phyloP scores from a whole-genome alignment of 2,797 vertebrate species.

The Clarias platycephalus region DNA sequence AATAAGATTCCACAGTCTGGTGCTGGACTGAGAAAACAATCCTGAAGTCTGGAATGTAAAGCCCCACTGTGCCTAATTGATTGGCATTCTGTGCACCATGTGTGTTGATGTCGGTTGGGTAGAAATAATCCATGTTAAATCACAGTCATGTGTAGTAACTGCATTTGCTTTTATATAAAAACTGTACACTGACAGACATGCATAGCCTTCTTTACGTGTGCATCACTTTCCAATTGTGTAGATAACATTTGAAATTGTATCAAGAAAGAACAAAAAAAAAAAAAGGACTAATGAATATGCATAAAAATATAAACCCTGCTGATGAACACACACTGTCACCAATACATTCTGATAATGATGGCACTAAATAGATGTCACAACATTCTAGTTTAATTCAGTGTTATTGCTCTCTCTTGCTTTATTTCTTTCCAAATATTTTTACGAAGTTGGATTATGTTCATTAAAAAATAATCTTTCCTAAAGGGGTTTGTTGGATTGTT shows the following conservation, averaged over 20 bases:
- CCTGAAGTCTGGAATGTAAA: constrained; percentile 67
- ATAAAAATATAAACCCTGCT: background rate
- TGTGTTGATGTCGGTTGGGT: constrained; percentile 46
- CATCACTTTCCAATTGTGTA: constrained; percentile 9
- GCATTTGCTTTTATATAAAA: constrained; percentile 43
- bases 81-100: constrained; percentile 66
- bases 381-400: background rate
- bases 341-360: background rate
- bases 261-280: background rate
- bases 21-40: constrained; percentile 61
- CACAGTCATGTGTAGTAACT: constrained; percentile 47
- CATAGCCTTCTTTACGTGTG: background rate
- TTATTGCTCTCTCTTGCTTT: background rate
- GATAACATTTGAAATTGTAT: background rate
- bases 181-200: constrained; percentile 4
- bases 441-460: background rate
- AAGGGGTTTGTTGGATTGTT: background rate
- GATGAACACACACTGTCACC: background rate
- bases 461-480: background rate
- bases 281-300: background rate
- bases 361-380: background rate
- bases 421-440: background rate
- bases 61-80: constrained; percentile 68
- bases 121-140: constrained; percentile 54
- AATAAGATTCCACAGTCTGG: constrained; percentile 57